Evolutionary conservation across 1,140 invertebrate genomes (phyloP).

Genomic region (Euglossa dilemma): DNA sequence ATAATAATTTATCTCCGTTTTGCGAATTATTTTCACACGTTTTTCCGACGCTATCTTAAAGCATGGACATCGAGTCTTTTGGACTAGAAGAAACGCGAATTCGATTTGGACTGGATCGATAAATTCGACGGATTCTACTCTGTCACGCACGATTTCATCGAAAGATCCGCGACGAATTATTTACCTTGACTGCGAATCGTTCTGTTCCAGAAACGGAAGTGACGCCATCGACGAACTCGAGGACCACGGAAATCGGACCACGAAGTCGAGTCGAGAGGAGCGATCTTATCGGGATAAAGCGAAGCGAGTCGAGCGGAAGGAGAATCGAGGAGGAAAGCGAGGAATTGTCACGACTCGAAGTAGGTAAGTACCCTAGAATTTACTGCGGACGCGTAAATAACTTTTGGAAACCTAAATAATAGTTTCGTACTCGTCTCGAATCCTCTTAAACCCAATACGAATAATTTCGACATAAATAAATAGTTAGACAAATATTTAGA

Average conservation of each 20-base stretch:
- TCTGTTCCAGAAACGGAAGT: conserved; percentile 13
- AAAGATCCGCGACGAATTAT: neutral
- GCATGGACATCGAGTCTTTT: neutral
- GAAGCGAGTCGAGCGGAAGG: conserved; percentile 1
- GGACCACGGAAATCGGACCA: conserved; percentile 19
- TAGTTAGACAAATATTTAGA: no score
- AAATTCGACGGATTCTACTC: neutral
- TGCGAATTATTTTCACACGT: neutral
- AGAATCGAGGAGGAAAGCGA: neutral
- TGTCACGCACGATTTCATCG: neutral
- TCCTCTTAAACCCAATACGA: no score
- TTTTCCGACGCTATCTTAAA: neutral
- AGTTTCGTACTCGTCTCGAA: no score
- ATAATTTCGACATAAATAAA: no score
- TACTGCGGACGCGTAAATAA: no score
- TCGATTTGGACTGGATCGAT: neutral
- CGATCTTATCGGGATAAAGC: neutral
- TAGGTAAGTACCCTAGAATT: conserved; percentile 6
- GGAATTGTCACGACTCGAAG: neutral
- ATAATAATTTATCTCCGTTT: no score
- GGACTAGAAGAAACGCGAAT: neutral
- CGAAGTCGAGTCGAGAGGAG: neutral
- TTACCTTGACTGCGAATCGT: neutral
- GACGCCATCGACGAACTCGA: neutral
- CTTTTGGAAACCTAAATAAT: no score